These are phyloP conservation scores for Drosophila cognata DNA, from an alignment of 2,888 invertebrate species.

Conservation along the genomic window DNA sequence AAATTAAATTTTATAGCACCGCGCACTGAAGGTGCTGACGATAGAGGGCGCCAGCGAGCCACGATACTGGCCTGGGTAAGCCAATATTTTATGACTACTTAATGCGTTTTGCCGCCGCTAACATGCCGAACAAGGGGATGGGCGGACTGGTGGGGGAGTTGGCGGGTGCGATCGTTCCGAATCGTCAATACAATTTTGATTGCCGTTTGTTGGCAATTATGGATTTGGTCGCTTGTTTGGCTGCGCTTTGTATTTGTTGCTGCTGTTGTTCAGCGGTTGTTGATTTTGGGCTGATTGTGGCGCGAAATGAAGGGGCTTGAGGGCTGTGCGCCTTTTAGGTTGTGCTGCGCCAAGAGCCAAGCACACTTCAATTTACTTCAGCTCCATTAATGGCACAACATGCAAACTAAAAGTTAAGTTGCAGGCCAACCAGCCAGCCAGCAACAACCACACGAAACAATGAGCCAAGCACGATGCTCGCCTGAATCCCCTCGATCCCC, in stretches of 20 bases:
- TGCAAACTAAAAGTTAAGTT: conserved; percentile 77
- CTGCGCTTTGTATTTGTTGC: conserved; percentile 40
- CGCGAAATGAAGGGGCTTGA: neutral
- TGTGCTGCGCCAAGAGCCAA: conserved; percentile 30
- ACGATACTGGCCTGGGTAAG: conserved; percentile 38
- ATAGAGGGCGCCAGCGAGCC: conserved; percentile 40
- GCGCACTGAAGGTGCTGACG: conserved; percentile 61
- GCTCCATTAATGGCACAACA: conserved; percentile 72
- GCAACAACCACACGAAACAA: conserved; percentile 19
- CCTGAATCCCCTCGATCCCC: too few relatives aligned
- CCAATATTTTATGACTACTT: conserved; percentile 68
- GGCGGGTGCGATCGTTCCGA: conserved; percentile 18
- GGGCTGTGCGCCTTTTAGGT: neutral
- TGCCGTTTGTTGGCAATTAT: conserved; percentile 75
- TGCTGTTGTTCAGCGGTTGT: conserved; percentile 29
- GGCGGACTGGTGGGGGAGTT: neutral
- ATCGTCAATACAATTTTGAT: conserved; percentile 68
- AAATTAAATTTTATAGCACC: conserved; percentile 76
- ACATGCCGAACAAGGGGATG: neutral
- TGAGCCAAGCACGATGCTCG: conserved; percentile 46
- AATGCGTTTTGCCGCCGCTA: conserved; percentile 38
- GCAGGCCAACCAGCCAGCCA: conserved; percentile 37
- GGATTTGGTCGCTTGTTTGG: conserved; percentile 68
- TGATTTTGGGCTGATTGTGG: conserved; percentile 22
- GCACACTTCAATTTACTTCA: conserved; percentile 66